Evolutionary conservation across 1,140 invertebrate species (phyloP).

Genomic region (Saccostrea echinata): DNA sequence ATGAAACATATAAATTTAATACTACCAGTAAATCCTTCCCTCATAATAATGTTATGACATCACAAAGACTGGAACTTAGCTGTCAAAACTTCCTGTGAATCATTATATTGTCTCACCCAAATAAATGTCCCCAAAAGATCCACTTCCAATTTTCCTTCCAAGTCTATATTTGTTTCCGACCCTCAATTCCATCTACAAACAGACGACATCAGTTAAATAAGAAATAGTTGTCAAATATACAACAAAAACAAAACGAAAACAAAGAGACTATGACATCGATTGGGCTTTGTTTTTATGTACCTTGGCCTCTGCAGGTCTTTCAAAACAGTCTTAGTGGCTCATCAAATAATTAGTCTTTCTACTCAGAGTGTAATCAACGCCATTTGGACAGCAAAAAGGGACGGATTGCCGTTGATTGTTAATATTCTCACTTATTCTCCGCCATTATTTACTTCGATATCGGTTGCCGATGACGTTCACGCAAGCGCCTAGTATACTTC

Average conservation of each 20-base stretch:
- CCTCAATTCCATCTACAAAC: slow-evolving; percentile 91
- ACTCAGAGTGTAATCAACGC: neutral
- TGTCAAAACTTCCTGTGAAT: slow-evolving; percentile 36
- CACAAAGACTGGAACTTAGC: neutral
- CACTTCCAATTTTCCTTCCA: slow-evolving; percentile 98
- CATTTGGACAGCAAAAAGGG: slow-evolving; percentile 52
- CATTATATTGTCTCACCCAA: slow-evolving; percentile 85
- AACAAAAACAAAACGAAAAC: slow-evolving; percentile 50
- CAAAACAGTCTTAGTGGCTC: slow-evolving; percentile 17
- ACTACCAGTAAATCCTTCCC: neutral
- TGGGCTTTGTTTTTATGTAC: slow-evolving; percentile 1
- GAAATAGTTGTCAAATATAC: slow-evolving; percentile 16
- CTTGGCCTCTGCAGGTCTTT: neutral
- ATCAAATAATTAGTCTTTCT: neutral
- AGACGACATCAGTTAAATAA: slow-evolving; percentile 43
- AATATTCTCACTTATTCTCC: slow-evolving; percentile 47
- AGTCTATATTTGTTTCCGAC: slow-evolving; percentile 98
- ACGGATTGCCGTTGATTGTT: slow-evolving; percentile 60
- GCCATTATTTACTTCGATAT: slow-evolving; percentile 75
- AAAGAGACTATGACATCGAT: slow-evolving; percentile 50
- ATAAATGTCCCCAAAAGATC: slow-evolving; percentile 99
- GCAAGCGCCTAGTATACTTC: slow-evolving; percentile 61
- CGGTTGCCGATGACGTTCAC: slow-evolving; percentile 67
- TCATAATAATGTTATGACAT: slow-evolving; percentile 22
- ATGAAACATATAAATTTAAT: neutral